Percentiles rank a stretch among this genome's conserved stretches.
phyloP scores from a whole-genome alignment of 1,140 invertebrate species.

The Lasioglossum albipes region DNA sequence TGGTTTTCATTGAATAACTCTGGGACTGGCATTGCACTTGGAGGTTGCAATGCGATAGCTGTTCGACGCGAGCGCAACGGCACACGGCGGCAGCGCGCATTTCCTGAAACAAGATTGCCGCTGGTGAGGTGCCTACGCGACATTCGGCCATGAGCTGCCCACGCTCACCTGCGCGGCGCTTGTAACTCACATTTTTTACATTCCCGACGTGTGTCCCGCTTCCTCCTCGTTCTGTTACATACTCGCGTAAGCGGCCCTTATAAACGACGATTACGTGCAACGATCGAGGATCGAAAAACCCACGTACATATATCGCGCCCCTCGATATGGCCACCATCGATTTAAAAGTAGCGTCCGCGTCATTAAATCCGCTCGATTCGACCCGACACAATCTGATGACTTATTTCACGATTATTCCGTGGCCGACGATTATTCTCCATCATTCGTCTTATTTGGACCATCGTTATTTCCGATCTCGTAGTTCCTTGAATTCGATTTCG shows the following conservation, averaged over 20 bases:
- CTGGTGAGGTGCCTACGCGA: conserved; percentile 59
- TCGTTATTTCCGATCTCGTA: not conserved
- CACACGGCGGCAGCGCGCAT: conserved; percentile 40
- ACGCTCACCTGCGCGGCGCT: conserved; percentile 56
- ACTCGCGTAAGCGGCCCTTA: not conserved
- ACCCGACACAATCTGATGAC: not conserved
- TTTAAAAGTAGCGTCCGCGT: conserved; percentile 46
- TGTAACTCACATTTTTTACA: conserved; percentile 56
- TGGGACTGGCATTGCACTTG: not conserved
- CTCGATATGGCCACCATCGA: conserved; percentile 51
- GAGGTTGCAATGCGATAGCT: not conserved
- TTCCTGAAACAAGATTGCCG: conserved; percentile 66
- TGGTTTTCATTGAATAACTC: not conserved
- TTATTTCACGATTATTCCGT: not conserved
- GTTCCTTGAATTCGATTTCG: too few species aligned
- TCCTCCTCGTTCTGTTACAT: conserved; percentile 41
- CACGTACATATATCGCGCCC: conserved; percentile 15
- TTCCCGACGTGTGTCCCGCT: conserved; percentile 17
- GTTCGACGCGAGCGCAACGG: not conserved
- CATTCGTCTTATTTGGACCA: conserved; percentile 3
- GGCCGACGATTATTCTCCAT: not conserved
- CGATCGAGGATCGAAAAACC: conserved; percentile 34
- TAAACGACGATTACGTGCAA: conserved; percentile 52
- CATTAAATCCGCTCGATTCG: conserved; percentile 31
- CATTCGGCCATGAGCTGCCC: conserved; percentile 66